Conservation (phyloP, 2,888 invertebrate genomes). For the Drosophila rubida region DNA sequence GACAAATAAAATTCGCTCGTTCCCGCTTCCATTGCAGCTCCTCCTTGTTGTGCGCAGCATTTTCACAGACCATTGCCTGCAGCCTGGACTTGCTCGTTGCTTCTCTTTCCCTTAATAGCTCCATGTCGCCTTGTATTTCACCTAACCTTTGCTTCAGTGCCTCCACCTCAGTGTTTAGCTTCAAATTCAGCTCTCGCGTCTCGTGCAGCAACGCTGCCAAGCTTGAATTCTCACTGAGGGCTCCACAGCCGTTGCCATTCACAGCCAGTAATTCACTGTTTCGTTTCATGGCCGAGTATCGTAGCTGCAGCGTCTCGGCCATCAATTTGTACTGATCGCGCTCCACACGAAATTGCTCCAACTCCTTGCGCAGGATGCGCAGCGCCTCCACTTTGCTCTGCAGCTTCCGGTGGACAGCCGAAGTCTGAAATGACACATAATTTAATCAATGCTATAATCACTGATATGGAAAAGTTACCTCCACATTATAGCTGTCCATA, state of each 20-base stretch:
- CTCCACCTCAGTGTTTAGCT: conserved; percentile 87
- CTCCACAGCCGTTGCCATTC: conserved; percentile 55
- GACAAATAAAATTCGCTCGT: conserved; percentile 83
- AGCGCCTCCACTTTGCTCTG: conserved; percentile 93
- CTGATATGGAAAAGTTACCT: conserved; percentile 73
- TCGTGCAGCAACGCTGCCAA: conserved; percentile 87
- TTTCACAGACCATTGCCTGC: conserved; percentile 43
- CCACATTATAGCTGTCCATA: conserved; percentile 85
- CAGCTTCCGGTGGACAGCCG: conserved; percentile 89
- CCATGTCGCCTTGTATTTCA: conserved; percentile 90
- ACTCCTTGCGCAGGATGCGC: conserved; percentile 90
- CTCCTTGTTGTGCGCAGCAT: conserved; percentile 66
- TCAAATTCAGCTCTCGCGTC: conserved; percentile 87
- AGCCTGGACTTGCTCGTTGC: conserved; percentile 47
- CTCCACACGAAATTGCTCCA: conserved; percentile 92
- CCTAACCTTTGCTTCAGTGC: conserved; percentile 89
- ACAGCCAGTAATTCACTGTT: conserved; percentile 71
- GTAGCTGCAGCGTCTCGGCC: conserved; percentile 90
- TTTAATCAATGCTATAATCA: not conserved
- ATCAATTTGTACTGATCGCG: conserved; percentile 92
- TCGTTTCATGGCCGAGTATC: conserved; percentile 85
- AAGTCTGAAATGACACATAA: conserved; percentile 85
- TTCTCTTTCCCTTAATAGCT: conserved; percentile 86
- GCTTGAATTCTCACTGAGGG: conserved; percentile 83
- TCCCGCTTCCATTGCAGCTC: conserved; percentile 83